Conservation (phyloP, 1,140 invertebrate genomes). For the Marisa cornuarietis region DNA sequence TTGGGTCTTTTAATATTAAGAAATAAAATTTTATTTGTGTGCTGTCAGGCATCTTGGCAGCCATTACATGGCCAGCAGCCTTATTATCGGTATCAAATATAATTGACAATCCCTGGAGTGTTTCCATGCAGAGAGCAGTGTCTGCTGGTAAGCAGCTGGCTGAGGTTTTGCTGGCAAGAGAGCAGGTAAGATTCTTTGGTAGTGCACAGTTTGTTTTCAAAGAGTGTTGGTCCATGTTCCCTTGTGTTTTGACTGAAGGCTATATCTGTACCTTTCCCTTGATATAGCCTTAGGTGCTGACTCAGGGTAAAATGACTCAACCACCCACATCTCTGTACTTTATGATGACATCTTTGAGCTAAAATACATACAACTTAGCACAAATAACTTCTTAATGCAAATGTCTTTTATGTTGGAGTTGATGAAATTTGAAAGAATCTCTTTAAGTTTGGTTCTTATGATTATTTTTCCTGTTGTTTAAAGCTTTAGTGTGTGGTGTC, state of each 20-base stretch:
- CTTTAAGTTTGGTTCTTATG: not conserved
- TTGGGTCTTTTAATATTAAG: not conserved
- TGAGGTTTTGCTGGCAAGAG: constrained; percentile 73
- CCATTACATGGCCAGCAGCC: constrained; percentile 77
- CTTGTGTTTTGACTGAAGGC: no score
- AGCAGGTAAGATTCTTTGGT: constrained; percentile 68
- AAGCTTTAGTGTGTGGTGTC: not conserved
- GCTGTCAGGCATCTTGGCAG: constrained; percentile 72
- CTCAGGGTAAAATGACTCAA: no score
- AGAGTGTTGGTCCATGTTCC: no score
- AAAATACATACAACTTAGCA: no score
- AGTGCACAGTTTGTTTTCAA: not conserved
- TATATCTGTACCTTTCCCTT: no score
- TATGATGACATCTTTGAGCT: no score
- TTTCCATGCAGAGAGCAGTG: constrained; percentile 74
- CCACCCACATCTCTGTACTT: no score
- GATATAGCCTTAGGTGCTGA: no score
- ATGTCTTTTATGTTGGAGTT: no score
- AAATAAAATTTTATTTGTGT: not conserved
- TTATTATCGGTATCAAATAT: constrained; percentile 74
- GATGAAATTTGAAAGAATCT: not conserved
- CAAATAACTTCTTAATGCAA: no score
- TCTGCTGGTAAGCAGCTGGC: constrained; percentile 77
- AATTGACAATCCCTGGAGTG: constrained; percentile 82
- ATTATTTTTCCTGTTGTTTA: not conserved